phyloP scores from a whole-genome alignment of 2,113 vertebrate genomes.

The Polyodon spathula region DNA sequence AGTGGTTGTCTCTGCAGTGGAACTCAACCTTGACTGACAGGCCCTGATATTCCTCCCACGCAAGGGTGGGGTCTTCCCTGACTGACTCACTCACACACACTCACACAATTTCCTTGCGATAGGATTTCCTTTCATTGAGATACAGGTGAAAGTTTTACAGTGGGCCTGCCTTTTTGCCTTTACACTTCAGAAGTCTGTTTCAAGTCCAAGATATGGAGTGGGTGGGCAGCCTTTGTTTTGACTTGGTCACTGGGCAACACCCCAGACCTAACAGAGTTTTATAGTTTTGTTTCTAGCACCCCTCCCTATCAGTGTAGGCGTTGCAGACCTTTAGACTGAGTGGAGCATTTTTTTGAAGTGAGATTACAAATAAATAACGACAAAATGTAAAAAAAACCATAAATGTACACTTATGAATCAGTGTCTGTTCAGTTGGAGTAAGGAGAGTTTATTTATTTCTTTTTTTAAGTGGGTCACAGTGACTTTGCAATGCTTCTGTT shows the following conservation, averaged over 20 bases:
- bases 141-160: constrained; percentile 51
- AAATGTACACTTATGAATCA: no score
- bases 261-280: constrained; percentile 47
- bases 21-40: constrained; percentile 48
- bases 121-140: constrained; percentile 28
- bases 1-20: constrained; percentile 51
- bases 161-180: constrained; percentile 37
- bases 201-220: constrained; percentile 34
- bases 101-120: constrained; percentile 17
- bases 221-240: constrained; percentile 48
- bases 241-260: constrained; percentile 38
- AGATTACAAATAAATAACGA: no score
- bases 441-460: no score
- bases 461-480: no score
- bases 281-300: constrained; percentile 35
- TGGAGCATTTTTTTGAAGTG: constrained; percentile 1
- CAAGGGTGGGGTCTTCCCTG: constrained; percentile 52
- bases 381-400: no score
- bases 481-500: no score
- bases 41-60: constrained; percentile 55
- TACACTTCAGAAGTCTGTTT: constrained; percentile 17
- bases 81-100: constrained; percentile 50
- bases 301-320: constrained; percentile 35
- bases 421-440: no score
- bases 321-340: constrained; percentile 18